These are phyloP conservation scores for Strix aluco DNA, from an alignment of 2,113 vertebrate species.

Conservation along the genomic window DNA sequence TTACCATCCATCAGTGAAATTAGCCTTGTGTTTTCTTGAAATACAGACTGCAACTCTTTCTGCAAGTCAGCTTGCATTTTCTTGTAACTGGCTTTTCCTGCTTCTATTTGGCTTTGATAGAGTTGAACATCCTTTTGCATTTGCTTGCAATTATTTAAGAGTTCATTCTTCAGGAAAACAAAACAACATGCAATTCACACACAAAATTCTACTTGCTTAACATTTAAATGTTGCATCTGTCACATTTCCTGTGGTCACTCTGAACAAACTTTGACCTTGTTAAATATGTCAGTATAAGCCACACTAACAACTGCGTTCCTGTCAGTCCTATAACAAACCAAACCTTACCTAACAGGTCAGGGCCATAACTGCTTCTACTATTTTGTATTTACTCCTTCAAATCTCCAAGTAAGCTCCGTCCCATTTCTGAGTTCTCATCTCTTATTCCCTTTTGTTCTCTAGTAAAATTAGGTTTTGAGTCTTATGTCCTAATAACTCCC, in stretches of 20 bases:
- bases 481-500: background rate
- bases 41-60: slow-evolving; percentile 83
- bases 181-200: background rate
- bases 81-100: slow-evolving; percentile 75
- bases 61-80: slow-evolving; percentile 89
- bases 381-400: background rate
- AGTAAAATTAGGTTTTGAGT: background rate
- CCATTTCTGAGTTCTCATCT: background rate
- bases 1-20: slow-evolving; percentile 82
- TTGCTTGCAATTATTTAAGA: slow-evolving; percentile 67
- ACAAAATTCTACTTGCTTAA: background rate
- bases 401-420: background rate
- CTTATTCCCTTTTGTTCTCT: background rate
- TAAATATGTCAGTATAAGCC: background rate
- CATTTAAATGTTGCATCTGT: background rate
- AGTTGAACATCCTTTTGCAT: slow-evolving; percentile 78
- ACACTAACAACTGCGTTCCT: background rate
- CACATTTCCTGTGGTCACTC: background rate
- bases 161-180: slow-evolving; percentile 70
- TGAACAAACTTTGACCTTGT: background rate
- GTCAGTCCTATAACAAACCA: background rate
- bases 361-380: background rate
- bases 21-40: slow-evolving; percentile 88
- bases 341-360: background rate
- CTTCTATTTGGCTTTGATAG: slow-evolving; percentile 77